Conservation (phyloP, 2,113 vertebrate species). For the Cromileptes altivelis region DNA sequence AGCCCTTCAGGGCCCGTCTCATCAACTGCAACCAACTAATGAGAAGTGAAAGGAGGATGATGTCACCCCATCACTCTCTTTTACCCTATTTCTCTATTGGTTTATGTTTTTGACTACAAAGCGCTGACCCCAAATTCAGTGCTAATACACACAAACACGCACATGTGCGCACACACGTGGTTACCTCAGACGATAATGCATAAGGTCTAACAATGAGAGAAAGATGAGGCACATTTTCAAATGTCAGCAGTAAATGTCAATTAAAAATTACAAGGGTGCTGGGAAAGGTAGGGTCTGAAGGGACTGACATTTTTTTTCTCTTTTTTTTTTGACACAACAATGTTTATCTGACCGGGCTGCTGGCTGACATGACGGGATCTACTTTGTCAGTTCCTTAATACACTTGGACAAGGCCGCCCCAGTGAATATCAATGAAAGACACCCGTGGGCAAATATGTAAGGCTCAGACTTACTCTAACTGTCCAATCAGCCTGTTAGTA, state of each 20-base stretch:
- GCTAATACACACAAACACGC: conserved; percentile 3
- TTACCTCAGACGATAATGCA: conserved; percentile 19
- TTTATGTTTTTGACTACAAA: conserved; percentile 75
- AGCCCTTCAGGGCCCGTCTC: conserved; percentile 46
- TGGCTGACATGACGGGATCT: conserved; percentile 86
- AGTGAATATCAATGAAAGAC: conserved; percentile 86
- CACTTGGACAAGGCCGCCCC: conserved; percentile 80
- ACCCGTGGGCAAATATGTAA: conserved; percentile 66
- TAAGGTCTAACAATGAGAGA: conserved; percentile 76
- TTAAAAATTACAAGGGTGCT: conserved; percentile 90
- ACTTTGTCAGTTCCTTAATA: conserved; percentile 87
- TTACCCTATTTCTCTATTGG: conserved; percentile 55
- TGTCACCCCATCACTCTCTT: conserved; percentile 74
- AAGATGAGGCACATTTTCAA: conserved; percentile 85
- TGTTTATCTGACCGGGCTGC: conserved; percentile 87
- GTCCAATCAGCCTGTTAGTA: conserved; percentile 55
- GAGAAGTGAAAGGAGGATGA: conserved; percentile 73
- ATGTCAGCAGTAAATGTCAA: conserved; percentile 93
- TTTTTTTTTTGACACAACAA: conserved; percentile 84
- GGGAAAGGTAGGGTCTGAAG: conserved; percentile 87
- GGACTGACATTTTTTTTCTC: conserved; percentile 81
- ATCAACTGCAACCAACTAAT: conserved; percentile 61
- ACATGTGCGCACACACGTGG: background rate
- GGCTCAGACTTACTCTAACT: conserved; percentile 44
- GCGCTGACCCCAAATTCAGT: conserved; percentile 66